phyloP scores from a whole-genome alignment of 2,888 invertebrate genomes.

The Celastrina argiolus region DNA sequence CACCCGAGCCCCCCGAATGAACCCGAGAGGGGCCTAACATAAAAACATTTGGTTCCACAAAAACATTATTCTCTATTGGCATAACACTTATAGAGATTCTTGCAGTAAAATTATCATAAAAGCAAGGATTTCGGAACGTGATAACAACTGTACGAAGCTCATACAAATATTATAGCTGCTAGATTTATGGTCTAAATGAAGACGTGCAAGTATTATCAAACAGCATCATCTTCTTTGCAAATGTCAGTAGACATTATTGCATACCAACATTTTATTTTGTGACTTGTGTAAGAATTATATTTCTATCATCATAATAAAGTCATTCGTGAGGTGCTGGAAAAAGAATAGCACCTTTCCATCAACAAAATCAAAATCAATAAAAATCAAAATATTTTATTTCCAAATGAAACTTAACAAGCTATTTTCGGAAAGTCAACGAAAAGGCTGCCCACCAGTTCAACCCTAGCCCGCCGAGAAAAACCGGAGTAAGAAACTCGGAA shows the following conservation, averaged over 20 bases:
- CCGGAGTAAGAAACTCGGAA: no score
- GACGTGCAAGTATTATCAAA: not conserved
- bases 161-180: not conserved
- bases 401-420: no score
- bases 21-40: not conserved
- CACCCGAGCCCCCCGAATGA: not conserved
- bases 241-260: not conserved
- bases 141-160: not conserved
- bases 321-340: no score
- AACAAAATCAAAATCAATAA: no score
- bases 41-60: not conserved
- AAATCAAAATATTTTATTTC: no score
- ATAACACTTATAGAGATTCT: not conserved
- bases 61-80: not conserved
- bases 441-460: no score
- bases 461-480: no score
- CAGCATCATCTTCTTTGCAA: not conserved
- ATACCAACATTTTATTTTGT: no score
- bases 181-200: not conserved
- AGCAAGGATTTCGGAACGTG: constrained; percentile 5
- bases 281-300: not conserved
- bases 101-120: constrained; percentile 3
- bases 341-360: no score
- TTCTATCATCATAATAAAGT: no score
- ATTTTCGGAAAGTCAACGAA: no score